Percentiles rank a stretch among this genome's conserved stretches.
phyloP scores from a whole-genome alignment of 2,113 vertebrate species.

The Mustela nigripes region DNA sequence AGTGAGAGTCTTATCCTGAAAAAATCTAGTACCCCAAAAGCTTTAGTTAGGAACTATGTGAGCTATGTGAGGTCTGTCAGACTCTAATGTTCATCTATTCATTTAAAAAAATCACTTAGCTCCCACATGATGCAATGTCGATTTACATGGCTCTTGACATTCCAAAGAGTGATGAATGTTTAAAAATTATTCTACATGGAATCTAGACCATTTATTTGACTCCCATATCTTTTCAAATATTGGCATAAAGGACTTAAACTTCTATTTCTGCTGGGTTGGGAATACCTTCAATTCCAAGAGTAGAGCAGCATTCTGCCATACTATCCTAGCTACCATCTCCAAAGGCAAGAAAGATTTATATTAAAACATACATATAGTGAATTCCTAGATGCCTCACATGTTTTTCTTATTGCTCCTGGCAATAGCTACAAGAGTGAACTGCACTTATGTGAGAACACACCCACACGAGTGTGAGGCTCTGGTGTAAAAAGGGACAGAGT shows the following conservation, averaged over 20 bases:
- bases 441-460: background rate
- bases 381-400: background rate
- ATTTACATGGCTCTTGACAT: conserved; percentile 18
- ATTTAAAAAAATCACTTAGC: background rate
- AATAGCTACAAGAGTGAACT: background rate
- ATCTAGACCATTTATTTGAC: background rate
- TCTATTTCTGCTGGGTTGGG: background rate
- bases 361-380: background rate
- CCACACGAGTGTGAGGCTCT: background rate
- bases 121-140: background rate
- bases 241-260: background rate
- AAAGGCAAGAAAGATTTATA: background rate
- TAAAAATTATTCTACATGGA: background rate
- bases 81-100: background rate
- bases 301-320: background rate
- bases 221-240: conserved; percentile 5
- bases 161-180: background rate
- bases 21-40: background rate
- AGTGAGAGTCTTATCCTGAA: background rate
- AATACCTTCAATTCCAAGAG: background rate
- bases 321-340: background rate
- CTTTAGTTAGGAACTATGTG: background rate
- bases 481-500: background rate
- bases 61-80: background rate
- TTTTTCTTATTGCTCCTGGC: background rate